Evolutionary conservation across 2,888 invertebrate genomes (phyloP).

Genomic region (Tuta absoluta): DNA sequence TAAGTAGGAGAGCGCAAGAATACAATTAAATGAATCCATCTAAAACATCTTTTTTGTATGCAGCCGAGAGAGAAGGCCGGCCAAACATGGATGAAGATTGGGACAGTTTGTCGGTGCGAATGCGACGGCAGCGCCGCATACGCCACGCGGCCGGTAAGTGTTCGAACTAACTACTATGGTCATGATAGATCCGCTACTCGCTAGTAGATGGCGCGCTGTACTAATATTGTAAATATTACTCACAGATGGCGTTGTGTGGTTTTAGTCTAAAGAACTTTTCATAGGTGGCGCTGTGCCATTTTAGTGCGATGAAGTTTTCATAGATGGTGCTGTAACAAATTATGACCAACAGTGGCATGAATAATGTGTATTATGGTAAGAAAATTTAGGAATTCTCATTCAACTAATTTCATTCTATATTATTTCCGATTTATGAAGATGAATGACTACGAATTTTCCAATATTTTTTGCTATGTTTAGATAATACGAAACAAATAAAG

Average conservation of each 20-base stretch:
- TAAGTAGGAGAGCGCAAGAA: too few relatives aligned
- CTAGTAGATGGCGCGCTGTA: constrained; percentile 42
- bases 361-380: not conserved
- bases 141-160: constrained; percentile 67
- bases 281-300: not conserved
- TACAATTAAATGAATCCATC: not conserved
- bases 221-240: constrained; percentile 14
- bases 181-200: constrained; percentile 37
- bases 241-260: constrained; percentile 29
- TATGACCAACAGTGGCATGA: too few relatives aligned
- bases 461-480: too few relatives aligned
- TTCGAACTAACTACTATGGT: constrained; percentile 35
- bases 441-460: too few relatives aligned
- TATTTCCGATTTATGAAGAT: too few relatives aligned
- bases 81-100: constrained; percentile 87
- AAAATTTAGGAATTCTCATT: not conserved
- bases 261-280: not conserved
- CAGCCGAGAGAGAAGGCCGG: constrained; percentile 81
- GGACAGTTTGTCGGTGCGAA: constrained; percentile 89
- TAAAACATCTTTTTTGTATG: constrained; percentile 28
- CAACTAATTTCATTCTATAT: too few relatives aligned
- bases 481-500: too few relatives aligned
- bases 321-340: not conserved
- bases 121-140: constrained; percentile 84
- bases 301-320: not conserved